These are phyloP conservation scores for Nymphalis polychloros DNA, from an alignment of 2,888 invertebrate species.

Conservation along the genomic window DNA sequence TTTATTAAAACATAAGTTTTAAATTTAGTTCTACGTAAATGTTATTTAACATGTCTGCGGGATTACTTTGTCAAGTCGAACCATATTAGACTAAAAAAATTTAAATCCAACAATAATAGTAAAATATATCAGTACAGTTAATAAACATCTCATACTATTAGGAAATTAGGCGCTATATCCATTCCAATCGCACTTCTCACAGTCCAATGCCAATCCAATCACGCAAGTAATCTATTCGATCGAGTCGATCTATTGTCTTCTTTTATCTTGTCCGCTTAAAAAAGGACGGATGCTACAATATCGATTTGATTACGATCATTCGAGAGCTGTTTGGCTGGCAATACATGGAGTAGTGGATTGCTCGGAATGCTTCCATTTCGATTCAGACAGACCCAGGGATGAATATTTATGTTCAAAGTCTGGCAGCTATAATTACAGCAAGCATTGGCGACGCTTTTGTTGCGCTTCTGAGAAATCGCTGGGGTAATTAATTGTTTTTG, in stretches of 20 bases:
- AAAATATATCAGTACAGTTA: not conserved
- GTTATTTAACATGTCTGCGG: no score
- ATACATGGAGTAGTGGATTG: slow-evolving; percentile 44
- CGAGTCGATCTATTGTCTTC: slow-evolving; percentile 26
- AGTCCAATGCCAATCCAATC: slow-evolving; percentile 27
- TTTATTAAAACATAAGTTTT: no score
- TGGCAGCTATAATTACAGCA: slow-evolving; percentile 48
- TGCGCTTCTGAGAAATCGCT: slow-evolving; percentile 38
- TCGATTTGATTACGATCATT: slow-evolving; percentile 42
- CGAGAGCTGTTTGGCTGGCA: slow-evolving; percentile 24
- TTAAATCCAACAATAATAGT: not conserved
- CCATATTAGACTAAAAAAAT: no score
- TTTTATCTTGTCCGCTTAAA: slow-evolving; percentile 32
- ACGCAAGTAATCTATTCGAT: slow-evolving; percentile 32
- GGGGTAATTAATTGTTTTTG: slow-evolving; percentile 36
- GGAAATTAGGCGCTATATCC: slow-evolving; percentile 21
- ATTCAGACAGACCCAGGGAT: slow-evolving; percentile 47
- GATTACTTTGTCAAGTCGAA: no score
- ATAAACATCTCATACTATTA: not conserved
- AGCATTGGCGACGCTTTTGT: slow-evolving; percentile 47
- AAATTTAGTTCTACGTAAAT: no score
- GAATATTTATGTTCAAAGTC: slow-evolving; percentile 63
- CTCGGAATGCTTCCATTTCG: slow-evolving; percentile 59
- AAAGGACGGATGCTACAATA: slow-evolving; percentile 31
- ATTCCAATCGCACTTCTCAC: slow-evolving; percentile 12